Evolutionary conservation across 2,797 vertebrate genomes (phyloP), one percentile per base, ranked within the genome.

Genomic region (Telmatherina bonti): DNA sequence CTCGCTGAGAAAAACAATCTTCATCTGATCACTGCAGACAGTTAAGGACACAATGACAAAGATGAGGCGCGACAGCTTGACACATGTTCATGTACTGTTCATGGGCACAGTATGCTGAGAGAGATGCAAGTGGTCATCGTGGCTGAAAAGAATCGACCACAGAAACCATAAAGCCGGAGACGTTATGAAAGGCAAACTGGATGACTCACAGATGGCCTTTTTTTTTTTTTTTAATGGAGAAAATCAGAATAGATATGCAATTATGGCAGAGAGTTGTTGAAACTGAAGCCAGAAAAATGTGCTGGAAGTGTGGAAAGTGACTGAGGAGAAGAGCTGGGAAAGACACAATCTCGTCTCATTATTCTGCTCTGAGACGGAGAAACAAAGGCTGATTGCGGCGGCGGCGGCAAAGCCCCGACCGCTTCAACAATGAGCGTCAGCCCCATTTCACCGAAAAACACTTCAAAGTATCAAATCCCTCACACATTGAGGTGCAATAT

Each of bases 291-390:
- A 51, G 26, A 15, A 60, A 67, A 38, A 61, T 62, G 70, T 54
- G 51, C 29, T 27, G 54, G 24, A 29, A 67, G 20, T 49, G 53
- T 55, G 57, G 9, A 41, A 68, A 68, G 18, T 47, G 49, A 62
- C 3, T 35, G 51, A 56, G 38, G 2, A 64, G 53, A 72, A 35
- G 43, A 47, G 27, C 22, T 15, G 5, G 54, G 41, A 20, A 62
- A 58, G 24, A 73, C 49, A 77, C 62, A 45, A 57, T 70, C 66
- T 58, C 51, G 29, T 72, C 33, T 79, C 71, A 76, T 85, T 86
- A 78, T 75, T 81, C 74, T 74, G 81, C 72, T 88, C 81, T 72
- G 70, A 70, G 69, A 79, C 54, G 67, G 75, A 69, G 76, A 81
- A 76, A 83, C 76, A 78, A 78, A 79, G 52, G 68, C 57, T 35